Base-by-base conservation (phyloP, 2,888 invertebrate genomes). In the Gerris lacustris region DNA sequence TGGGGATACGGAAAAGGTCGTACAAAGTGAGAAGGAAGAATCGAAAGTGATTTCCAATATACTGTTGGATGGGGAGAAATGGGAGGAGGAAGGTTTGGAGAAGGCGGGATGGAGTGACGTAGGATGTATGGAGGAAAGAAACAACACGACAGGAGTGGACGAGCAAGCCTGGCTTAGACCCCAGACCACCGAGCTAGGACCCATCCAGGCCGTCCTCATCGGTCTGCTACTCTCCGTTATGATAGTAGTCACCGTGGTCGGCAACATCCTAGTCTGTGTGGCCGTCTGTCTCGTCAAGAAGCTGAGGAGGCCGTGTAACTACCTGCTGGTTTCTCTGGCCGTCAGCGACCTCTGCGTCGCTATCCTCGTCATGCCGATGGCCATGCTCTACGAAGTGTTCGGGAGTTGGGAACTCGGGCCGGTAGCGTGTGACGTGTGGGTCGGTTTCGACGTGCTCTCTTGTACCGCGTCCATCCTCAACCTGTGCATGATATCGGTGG, bases 401-500 rank as follows among this genome's bases (percentile, higher is more conserved):
- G 95, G 94, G 73, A 87, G 88, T 77, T 98, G 98, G 98, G 89
- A 90, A 76, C 96, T 98, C 78, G 96, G 96, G 69, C 87, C 89
- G 44, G 85, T 90, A 73, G 88, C 95, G 78, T 97, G 97, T 82
- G 94, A 96, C 79, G 86, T 96, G 74, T 98, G 97, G 97, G 95
- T 96, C 73, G 93, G 94, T 70, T 94, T 96, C 80, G 98, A 99
- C 81, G 95, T 99, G 55, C 86, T 97, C 77, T 96, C 96, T 77
- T 97, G 96, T 80, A 95, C 98, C 31, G 97, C 98, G n/a, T 97
- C 96, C 77, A 99, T 99, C 77, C 84, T 98, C 68, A 98, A 98
- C 82, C 85, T 99, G 75, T 97, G 97, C 81, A 96, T 96, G 86
- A 97, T 99, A 80, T 94, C 96, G 71, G 91, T 98, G 72, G 99